These are phyloP conservation scores for Arctia plantaginis DNA, from an alignment of 2,888 invertebrate genomes.

Conservation along the genomic window DNA sequence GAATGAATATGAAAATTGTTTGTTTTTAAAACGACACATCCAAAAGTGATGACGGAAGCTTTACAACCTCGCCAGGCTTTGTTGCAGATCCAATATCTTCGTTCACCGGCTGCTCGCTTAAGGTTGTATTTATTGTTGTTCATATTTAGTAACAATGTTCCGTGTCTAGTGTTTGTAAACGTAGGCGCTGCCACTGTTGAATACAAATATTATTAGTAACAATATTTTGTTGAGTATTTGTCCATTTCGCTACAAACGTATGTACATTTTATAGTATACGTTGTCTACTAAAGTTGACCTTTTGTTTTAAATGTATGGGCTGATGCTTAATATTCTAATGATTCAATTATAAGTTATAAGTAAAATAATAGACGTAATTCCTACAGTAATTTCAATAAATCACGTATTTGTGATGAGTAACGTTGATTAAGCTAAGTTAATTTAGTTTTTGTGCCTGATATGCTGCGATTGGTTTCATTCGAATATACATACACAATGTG, in stretches of 20 bases:
- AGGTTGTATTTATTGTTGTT: constrained; percentile 28
- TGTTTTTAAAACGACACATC: constrained; percentile 21
- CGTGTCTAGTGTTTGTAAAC: constrained; percentile 31
- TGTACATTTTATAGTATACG: not conserved
- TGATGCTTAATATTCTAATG: not conserved
- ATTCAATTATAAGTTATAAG: not conserved
- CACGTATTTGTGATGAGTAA: not conserved
- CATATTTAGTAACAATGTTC: constrained; percentile 27
- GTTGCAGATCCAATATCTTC: constrained; percentile 39
- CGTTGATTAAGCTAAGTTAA: not conserved
- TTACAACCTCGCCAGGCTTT: constrained; percentile 34
- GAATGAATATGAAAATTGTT: constrained; percentile 26
- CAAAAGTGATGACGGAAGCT: constrained; percentile 26
- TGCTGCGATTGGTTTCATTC: not conserved
- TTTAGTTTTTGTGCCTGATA: not conserved
- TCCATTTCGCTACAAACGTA: not conserved
- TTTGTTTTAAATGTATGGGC: not conserved
- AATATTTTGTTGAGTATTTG: not conserved
- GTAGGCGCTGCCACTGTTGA: constrained; percentile 29
- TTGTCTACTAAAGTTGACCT: not conserved
- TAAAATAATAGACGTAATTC: not conserved
- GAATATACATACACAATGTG: not conserved
- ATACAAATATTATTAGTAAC: constrained; percentile 7
- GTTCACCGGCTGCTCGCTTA: constrained; percentile 25
- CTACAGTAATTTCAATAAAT: not conserved